These are phyloP conservation scores for Drosophila teissieri DNA, from an alignment of 1,140 invertebrate genomes.

Conservation along the genomic window DNA sequence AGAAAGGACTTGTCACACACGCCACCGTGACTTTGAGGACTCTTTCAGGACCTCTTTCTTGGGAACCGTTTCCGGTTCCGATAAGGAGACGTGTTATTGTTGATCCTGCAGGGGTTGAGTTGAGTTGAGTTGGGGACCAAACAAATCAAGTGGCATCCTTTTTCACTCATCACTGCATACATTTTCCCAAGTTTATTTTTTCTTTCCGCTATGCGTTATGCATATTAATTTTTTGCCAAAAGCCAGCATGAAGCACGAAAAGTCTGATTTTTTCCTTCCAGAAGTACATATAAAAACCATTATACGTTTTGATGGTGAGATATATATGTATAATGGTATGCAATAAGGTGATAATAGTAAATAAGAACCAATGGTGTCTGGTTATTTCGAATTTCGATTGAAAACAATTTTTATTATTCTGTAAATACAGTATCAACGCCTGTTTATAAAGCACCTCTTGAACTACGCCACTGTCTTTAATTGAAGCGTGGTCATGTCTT, in stretches of 20 bases:
- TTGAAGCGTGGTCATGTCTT: conserved; percentile 27
- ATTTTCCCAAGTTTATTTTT: conserved; percentile 75
- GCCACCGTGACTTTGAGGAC: conserved; percentile 51
- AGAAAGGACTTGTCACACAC: conserved; percentile 77
- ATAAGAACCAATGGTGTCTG: too few species aligned
- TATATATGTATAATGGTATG: not conserved
- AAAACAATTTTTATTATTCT: not conserved
- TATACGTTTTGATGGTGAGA: not conserved
- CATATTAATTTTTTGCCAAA: conserved; percentile 67
- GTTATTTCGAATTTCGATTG: too few species aligned
- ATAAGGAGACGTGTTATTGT: conserved; percentile 57
- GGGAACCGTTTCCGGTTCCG: conserved; percentile 55
- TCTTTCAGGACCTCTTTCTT: conserved; percentile 13
- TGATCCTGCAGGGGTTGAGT: conserved; percentile 25
- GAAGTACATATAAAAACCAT: conserved; percentile 4
- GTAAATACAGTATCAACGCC: not conserved
- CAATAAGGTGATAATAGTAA: not conserved
- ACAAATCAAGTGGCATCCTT: conserved; percentile 58
- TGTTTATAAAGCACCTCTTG: not conserved
- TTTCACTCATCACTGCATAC: conserved; percentile 83
- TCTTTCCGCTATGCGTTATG: conserved; percentile 71
- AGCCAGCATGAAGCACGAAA: conserved; percentile 7
- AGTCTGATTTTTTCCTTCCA: conserved; percentile 25
- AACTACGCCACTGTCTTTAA: not conserved
- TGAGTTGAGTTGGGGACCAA: not conserved